These are phyloP conservation scores for Palythoa heliodiscus DNA, from an alignment of 92 coral and sea anemone species.

Conservation along the genomic window DNA sequence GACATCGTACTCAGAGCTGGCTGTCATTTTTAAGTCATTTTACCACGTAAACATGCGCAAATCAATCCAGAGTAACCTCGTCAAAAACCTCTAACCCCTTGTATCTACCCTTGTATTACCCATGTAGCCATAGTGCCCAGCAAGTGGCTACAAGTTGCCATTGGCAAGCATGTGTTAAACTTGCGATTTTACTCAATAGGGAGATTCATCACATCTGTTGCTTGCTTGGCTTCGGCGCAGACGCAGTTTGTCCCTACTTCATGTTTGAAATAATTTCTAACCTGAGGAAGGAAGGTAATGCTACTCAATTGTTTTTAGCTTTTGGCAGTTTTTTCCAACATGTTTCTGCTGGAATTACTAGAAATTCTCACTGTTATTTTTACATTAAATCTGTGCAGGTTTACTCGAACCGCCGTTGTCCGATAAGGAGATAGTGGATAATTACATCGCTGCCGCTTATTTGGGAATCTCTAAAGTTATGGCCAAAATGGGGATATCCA, in stretches of 20 bases:
- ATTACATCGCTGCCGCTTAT: constrained; percentile 71
- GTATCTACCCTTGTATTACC: too few relatives aligned
- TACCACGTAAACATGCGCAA: too few relatives aligned
- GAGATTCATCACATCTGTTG: constrained; percentile 94
- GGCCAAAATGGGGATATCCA: constrained; percentile 99
- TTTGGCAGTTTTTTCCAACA: not conserved
- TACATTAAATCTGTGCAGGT: constrained; percentile 45
- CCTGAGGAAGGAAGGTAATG: constrained; percentile 84
- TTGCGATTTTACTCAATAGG: constrained; percentile 36
- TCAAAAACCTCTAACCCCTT: too few relatives aligned
- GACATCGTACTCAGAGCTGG: too few relatives aligned
- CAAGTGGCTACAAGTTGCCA: too few relatives aligned
- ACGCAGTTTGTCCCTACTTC: constrained; percentile 93
- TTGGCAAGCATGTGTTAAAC: too few relatives aligned
- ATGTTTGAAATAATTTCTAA: constrained; percentile 88
- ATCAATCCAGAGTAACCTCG: too few relatives aligned
- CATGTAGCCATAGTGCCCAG: too few relatives aligned
- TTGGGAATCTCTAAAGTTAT: constrained; percentile 93
- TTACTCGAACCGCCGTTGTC: constrained; percentile 86
- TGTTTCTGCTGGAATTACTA: not conserved
- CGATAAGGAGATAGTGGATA: constrained; percentile 81
- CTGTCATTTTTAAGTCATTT: too few relatives aligned
- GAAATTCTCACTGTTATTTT: not conserved
- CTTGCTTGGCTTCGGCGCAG: constrained; percentile 92
- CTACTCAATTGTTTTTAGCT: not conserved